These are phyloP conservation scores for Alaudala cheleensis DNA, from an alignment of 2,113 vertebrate species.

Conservation along the genomic window DNA sequence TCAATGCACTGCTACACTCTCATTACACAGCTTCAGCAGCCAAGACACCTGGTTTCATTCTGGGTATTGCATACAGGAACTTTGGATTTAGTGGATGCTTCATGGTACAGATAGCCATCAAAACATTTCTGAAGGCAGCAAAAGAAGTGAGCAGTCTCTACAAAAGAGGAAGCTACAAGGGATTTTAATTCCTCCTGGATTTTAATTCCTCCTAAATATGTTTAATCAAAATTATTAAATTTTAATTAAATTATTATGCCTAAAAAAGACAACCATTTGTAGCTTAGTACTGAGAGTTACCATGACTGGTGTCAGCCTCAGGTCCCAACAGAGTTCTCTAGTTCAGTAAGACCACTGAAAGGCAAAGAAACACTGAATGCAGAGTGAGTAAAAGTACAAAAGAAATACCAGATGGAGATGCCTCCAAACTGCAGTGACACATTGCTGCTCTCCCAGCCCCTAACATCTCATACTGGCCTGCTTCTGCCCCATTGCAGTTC, in stretches of 20 bases:
- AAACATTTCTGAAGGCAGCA: neutral
- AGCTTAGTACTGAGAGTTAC: neutral
- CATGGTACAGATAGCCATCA: neutral
- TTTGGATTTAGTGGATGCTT: neutral
- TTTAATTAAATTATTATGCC: neutral
- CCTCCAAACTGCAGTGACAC: neutral
- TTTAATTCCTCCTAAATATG: neutral
- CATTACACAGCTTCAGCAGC: neutral
- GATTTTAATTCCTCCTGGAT: neutral
- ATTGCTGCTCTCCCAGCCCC: neutral
- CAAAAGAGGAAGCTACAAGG: neutral
- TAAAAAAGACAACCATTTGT: neutral
- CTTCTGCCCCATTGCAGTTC: neutral
- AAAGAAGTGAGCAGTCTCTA: neutral
- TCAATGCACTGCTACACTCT: neutral
- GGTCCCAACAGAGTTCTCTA: neutral
- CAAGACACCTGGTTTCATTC: neutral
- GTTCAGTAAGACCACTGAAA: constrained; percentile 2
- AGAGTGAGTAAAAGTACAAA: constrained; percentile 9
- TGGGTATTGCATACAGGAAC: neutral
- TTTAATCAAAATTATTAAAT: neutral
- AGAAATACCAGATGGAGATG: neutral
- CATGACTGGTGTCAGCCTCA: neutral
- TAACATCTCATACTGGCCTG: neutral
- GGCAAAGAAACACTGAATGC: constrained; percentile 43